Evolutionary conservation across 1,140 invertebrate species (phyloP), one percentile per base, ranked within the genome.

Genomic region (Euglossa dilemma): DNA sequence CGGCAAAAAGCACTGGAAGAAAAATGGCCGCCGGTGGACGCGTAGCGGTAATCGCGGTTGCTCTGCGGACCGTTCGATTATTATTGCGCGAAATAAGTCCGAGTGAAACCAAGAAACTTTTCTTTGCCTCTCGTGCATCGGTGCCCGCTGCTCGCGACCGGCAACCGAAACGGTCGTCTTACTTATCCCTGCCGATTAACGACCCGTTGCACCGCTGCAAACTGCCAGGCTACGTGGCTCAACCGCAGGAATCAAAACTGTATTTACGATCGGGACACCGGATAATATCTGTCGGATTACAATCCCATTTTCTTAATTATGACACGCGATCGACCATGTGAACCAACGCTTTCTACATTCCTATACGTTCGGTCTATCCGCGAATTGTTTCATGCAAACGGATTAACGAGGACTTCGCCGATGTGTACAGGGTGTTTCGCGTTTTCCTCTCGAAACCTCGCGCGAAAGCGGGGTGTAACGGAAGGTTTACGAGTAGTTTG

Each of bases 31-130:
- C n/a, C 28, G 43, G 25, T 69, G 70, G 64, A 64, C 79, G 59
- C 18, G 79, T 47, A 56, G 57, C 77, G 70, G n/a, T 71, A 80
- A 85, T 84, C 36, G 67, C 11, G 45, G 45, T 59, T 45, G 57
- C 54, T 64, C 73, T 47, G 8, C 8, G 45, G 50, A 75, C 70
- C 66, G 73, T 82, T 77, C 83, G 78, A 85, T 87, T 81, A 77
- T 85, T 79, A 79, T 67, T 63, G 45, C 45, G 73, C 47, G 63
- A 66, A 85, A 83, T 50, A 28, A 85, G 50, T 76, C 54, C 59
- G 43, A 56, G 59, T 66, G 66, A 88, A 85, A 87, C 83, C 69
- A 20, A 70, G 45, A 47, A 45, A 64, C 25, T 64, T 73, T 88
- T 75, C 61, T 81, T 73, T 25, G 6, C 3, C 63, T 52, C 36